Evolutionary conservation across 2,113 vertebrate species (phyloP).

Genomic region (Pelecanoides urinatrix): DNA sequence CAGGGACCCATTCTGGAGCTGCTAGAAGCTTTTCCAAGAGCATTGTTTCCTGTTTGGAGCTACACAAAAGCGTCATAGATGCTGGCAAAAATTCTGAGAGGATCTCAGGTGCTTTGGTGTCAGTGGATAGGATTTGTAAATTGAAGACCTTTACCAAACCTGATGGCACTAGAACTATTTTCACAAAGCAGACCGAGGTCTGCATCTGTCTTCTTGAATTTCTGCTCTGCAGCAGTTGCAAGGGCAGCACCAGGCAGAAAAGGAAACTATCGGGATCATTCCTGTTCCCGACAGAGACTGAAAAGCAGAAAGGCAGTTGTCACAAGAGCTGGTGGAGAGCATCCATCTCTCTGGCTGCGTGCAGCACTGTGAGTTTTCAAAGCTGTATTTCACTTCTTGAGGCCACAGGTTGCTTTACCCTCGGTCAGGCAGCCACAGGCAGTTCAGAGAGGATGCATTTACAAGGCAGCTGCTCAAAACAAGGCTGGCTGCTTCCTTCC

Average conservation of each 20-base stretch:
- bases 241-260: background rate
- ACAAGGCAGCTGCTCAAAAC: background rate
- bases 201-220: background rate
- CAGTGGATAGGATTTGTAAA: background rate
- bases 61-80: background rate
- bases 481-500: background rate
- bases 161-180: background rate
- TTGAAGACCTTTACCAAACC: background rate
- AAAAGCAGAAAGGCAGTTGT: background rate
- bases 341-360: background rate
- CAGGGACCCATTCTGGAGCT: background rate
- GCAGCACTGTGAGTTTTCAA: background rate
- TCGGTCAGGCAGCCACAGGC: background rate
- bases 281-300: background rate
- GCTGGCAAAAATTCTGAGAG: constrained; percentile 19
- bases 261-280: background rate
- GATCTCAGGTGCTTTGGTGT: background rate
- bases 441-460: background rate
- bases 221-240: background rate
- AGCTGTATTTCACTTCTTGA: background rate
- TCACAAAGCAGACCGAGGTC: background rate
- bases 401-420: background rate
- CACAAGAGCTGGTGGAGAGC: background rate
- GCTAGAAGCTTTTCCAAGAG: constrained; percentile 15
- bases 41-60: background rate